A percentile compares a stretch with the other conserved stretches of the same genome.
These are phyloP conservation scores for Ailurus styani DNA, from an alignment of 2,113 vertebrate genomes.

Conservation along the genomic window DNA sequence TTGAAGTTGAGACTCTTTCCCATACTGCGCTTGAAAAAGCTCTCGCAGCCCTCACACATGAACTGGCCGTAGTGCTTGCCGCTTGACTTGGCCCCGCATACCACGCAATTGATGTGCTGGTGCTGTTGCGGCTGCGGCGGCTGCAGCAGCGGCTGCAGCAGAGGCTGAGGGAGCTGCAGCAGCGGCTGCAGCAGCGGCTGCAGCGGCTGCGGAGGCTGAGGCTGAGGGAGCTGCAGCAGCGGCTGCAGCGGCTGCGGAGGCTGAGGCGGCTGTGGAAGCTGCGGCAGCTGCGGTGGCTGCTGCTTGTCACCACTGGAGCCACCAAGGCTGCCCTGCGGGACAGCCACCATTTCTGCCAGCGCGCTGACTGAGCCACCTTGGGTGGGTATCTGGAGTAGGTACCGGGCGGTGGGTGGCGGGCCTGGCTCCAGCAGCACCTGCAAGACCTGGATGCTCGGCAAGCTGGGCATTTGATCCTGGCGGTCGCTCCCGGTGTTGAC, in stretches of 20 bases:
- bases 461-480: slow-evolving; percentile 98
- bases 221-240: no score
- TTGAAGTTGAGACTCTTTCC: slow-evolving; percentile 96
- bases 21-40: slow-evolving; percentile 98
- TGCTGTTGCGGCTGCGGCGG: slow-evolving; percentile 88
- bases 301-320: slow-evolving; percentile 88
- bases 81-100: slow-evolving; percentile 82
- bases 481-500: slow-evolving; percentile 85
- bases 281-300: slow-evolving; percentile 86
- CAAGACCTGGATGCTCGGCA: slow-evolving; percentile 93
- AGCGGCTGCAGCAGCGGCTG: slow-evolving; percentile 93
- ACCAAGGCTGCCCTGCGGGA: slow-evolving; percentile 88
- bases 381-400: slow-evolving; percentile 94
- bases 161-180: slow-evolving; percentile 94
- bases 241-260: slow-evolving; percentile 94
- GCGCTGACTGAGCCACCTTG: slow-evolving; percentile 92
- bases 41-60: slow-evolving; percentile 98
- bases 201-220: no score
- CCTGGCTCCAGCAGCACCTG: slow-evolving; percentile 91
- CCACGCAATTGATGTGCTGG: slow-evolving; percentile 91
- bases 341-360: slow-evolving; percentile 89
- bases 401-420: slow-evolving; percentile 83
- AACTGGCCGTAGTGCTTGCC: slow-evolving; percentile 98
- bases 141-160: slow-evolving; percentile 87
- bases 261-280: no score